Conservation (phyloP, 2,113 vertebrate species). For the Otolemur garnettii region DNA sequence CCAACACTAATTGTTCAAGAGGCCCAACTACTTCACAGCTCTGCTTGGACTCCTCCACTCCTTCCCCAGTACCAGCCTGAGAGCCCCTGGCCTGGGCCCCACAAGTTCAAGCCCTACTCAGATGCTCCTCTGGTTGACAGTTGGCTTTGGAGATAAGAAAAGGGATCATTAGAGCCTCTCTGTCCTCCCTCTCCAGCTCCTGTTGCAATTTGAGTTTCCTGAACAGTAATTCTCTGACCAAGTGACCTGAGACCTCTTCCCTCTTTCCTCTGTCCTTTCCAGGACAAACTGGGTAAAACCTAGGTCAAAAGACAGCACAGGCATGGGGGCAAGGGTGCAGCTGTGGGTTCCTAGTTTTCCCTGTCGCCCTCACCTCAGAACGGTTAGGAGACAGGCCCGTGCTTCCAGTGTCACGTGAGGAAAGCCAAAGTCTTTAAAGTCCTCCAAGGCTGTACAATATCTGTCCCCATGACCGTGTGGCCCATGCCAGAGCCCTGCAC, state of each 20-base stretch:
- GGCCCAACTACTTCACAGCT: neutral
- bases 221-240: neutral
- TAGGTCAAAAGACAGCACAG: neutral
- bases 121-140: neutral
- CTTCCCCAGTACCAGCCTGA: neutral
- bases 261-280: neutral
- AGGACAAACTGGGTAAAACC: neutral
- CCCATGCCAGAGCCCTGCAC: neutral
- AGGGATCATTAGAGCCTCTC: neutral
- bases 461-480: accelerated
- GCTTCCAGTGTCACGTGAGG: neutral
- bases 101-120: neutral
- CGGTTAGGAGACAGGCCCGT: neutral
- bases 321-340: accelerated
- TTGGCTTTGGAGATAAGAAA: neutral
- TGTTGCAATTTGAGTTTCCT: neutral
- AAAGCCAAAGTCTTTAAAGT: neutral
- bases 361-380: neutral
- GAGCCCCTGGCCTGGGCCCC: neutral
- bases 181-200: neutral
- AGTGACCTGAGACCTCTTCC: neutral
- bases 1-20: too few relatives aligned
- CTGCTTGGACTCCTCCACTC: neutral
- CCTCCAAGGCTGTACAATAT: neutral
- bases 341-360: neutral